Evolutionary conservation across 2,113 vertebrate species (phyloP).

Genomic region (Amblyornis subalaris): DNA sequence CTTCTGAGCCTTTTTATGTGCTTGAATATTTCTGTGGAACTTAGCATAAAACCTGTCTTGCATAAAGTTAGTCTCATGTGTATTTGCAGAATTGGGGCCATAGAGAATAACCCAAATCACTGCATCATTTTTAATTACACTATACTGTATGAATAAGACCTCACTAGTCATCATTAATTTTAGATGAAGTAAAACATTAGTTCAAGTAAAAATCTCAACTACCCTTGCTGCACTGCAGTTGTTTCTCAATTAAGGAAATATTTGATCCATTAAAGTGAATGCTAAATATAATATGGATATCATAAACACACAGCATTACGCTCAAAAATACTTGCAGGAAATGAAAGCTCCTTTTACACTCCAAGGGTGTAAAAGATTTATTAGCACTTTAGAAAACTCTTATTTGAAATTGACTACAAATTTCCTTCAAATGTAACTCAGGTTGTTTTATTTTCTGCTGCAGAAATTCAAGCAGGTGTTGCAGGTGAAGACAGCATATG

Average conservation of each 20-base stretch:
- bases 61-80: not conserved
- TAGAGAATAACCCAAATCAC: conserved; percentile 10
- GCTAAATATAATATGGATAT: not conserved
- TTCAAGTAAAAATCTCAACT: conserved; percentile 32
- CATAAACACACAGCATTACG: not conserved
- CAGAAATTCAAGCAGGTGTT: not conserved
- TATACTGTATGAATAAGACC: not conserved
- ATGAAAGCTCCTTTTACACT: not conserved
- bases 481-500: not conserved
- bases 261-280: conserved; percentile 24
- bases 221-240: not conserved
- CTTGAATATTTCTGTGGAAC: not conserved
- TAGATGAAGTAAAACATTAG: conserved; percentile 17
- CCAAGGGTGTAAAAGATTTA: not conserved
- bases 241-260: conserved; percentile 36
- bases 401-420: not conserved
- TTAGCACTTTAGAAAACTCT: not conserved
- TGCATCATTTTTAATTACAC: conserved; percentile 21
- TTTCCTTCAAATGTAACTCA: not conserved
- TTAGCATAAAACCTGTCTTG: not conserved
- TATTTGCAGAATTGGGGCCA: not conserved
- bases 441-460: not conserved
- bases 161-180: not conserved
- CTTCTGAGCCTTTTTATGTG: not conserved
- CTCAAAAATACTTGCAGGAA: not conserved